Base-by-base conservation (phyloP, 2,888 invertebrate genomes). In the Pachydiplax longipennis region DNA sequence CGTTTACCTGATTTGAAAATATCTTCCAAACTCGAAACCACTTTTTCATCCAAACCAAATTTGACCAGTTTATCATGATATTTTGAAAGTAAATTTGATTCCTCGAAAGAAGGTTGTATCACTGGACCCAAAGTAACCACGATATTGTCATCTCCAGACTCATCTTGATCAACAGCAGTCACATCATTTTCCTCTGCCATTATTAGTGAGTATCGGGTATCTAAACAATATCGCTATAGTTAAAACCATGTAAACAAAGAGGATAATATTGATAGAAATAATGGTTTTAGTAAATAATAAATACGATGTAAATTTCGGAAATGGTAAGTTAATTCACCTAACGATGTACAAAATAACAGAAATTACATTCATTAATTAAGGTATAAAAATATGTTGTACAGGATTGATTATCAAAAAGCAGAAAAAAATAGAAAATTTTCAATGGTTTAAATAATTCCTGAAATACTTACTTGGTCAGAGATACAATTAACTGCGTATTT, bases 121-220 rank as follows among this genome's bases (percentile, higher is more conserved):
- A 87, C 87, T 25, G 87, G 87, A 22, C 87, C 87, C 61, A 87
- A 61, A 61, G 87, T 87, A n/a, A 87, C 61, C 61, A 87, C 87
- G 31, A 87, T 87, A 87, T 87, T 87, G 58, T 87, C 87, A n/a
- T 87, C 87, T 93, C 90, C 90, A 40, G 91, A 90, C 35, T 94
- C 94, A 93, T 94, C 94, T 95, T 96, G 97, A 95, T 97, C 96
- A 95, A 96, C 95, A 94, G 96, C 95, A 95, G 97, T 95, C 95
- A 97, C 97, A 95, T 97, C 97, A 96, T 97, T 97, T 95, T 97
- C 97, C 95, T 97, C 97, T 95, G 97, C 97, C 97, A 97, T 97
- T 96, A 96, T 96, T 96, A 92, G 10, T 12, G 5, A 22, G 37
- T 37, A 37, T 13, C 18, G 22, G 37, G 22, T 40, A 15, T 53